phyloP scores from a whole-genome alignment of 2,888 invertebrate genomes.

The Acleris sparsana region DNA sequence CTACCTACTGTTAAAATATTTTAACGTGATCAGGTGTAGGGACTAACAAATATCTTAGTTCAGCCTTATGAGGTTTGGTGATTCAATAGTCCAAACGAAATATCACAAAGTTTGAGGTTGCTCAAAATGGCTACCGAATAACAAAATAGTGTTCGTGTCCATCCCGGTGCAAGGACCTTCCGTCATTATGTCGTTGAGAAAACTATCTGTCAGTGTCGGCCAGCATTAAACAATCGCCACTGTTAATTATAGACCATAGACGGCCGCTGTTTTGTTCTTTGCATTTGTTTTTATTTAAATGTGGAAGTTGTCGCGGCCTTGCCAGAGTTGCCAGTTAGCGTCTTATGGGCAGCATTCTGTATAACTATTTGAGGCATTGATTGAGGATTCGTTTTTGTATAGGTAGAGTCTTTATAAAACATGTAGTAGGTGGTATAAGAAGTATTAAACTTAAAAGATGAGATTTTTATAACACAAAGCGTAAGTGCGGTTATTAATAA shows the following conservation, averaged over 20 bases:
- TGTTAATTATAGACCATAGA: slow-evolving; percentile 37
- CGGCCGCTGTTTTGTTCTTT: slow-evolving; percentile 18
- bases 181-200: slow-evolving; percentile 22
- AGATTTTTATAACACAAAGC: too few relatives aligned
- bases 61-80: too few relatives aligned
- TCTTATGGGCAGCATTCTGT: neutral
- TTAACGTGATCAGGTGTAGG: too few relatives aligned
- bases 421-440: too few relatives aligned
- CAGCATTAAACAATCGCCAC: slow-evolving; percentile 39
- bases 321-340: slow-evolving; percentile 1
- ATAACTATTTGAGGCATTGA: neutral
- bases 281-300: slow-evolving; percentile 36
- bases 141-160: neutral
- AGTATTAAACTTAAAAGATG: too few relatives aligned
- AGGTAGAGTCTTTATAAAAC: too few relatives aligned
- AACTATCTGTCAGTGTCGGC: slow-evolving; percentile 37
- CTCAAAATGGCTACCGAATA: too few relatives aligned
- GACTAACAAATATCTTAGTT: too few relatives aligned
- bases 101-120: too few relatives aligned
- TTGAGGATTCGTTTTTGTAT: neutral
- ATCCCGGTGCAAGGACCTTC: slow-evolving; percentile 30
- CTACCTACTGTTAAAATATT: too few relatives aligned
- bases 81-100: too few relatives aligned
- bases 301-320: slow-evolving; percentile 25
- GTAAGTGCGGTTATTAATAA: too few relatives aligned